Evolutionary conservation across 2,888 invertebrate species (phyloP), one percentile per base, ranked within the genome.

Genomic region (Tetanocera ferruginea): DNA sequence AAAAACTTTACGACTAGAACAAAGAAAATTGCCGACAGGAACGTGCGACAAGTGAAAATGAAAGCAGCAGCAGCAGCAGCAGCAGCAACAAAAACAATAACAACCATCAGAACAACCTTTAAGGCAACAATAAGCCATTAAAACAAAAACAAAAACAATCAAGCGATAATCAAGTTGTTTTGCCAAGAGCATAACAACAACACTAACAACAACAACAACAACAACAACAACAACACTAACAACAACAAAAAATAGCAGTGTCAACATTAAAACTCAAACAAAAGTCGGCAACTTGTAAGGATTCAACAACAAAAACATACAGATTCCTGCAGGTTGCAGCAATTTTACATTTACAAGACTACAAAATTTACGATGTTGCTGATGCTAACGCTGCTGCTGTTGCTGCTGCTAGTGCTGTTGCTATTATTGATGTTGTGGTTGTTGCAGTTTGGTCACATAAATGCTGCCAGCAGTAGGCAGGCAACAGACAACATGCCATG

Each of bases 151-250:
- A 62, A 28, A 25, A 62, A 34, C 28, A 25, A 67, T 23, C 23
- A 70, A 52, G 70, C 14, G 25, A 49, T 52, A 70, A 70, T 70
- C 70, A 52, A 52, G 70, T 52, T 51, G 70, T 52, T 70, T 19
- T 55, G 23, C 55, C n/a, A 49, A 19, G 11, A 23, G 23, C 19
- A 69, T 14, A 62, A 66, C 5, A 66, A 34, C 66, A 34, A 34
- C 31, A 66, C 17, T 28, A 66, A 66, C 17, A 66, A 66, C 66
- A 66, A 34, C 31, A 31, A 34, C 66, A 66, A 17, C 37, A 23
- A 17, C 19, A 69, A 49, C 49, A 49, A 51, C 43, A 66, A 66
- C 9, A 66, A 66, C 17, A 55, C 17, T 19, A 34, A 66, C 31
- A 66, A 66, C 31, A 66, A 34, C 23, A 60, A 60, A 3, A 62